Evolutionary conservation across 2,888 invertebrate species (phyloP).

Genomic region (Cephus runcator): DNA sequence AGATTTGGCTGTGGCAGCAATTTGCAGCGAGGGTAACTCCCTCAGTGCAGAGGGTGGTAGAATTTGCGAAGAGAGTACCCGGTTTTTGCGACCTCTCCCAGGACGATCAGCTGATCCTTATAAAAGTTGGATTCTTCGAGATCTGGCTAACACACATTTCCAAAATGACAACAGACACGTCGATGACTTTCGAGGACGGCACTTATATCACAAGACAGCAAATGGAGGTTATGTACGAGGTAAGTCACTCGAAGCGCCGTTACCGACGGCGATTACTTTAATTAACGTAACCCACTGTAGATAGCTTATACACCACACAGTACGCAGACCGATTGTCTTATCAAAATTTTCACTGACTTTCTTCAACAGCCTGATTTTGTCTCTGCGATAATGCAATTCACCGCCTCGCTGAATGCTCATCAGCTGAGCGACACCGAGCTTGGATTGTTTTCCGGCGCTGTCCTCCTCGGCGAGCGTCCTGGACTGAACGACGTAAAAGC

Average conservation of each 20-base stretch:
- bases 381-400: constrained; percentile 82
- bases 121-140: constrained; percentile 97
- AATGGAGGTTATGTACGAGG: constrained; percentile 88
- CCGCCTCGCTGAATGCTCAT: constrained; percentile 78
- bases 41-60: constrained; percentile 92
- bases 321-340: background rate
- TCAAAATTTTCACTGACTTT: constrained; percentile 1
- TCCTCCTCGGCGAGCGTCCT: constrained; percentile 83
- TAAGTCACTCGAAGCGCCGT: constrained; percentile 66
- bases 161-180: constrained; percentile 79
- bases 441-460: constrained; percentile 87
- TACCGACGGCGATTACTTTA: background rate
- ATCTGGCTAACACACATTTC: constrained; percentile 92
- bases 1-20: constrained; percentile 89
- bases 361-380: constrained; percentile 81
- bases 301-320: no score
- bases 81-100: constrained; percentile 91
- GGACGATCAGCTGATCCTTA: constrained; percentile 96
- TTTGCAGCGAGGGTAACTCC: constrained; percentile 89
- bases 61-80: constrained; percentile 95
- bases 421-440: constrained; percentile 90
- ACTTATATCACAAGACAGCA: constrained; percentile 85
- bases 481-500: constrained; percentile 84
- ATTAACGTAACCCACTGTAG: background rate
- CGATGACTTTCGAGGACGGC: constrained; percentile 91